Percentiles rank a stretch among this genome's conserved stretches.
Evolutionary conservation across 2,113 vertebrate species (phyloP).

Genomic region (Condylura cristata): DNA sequence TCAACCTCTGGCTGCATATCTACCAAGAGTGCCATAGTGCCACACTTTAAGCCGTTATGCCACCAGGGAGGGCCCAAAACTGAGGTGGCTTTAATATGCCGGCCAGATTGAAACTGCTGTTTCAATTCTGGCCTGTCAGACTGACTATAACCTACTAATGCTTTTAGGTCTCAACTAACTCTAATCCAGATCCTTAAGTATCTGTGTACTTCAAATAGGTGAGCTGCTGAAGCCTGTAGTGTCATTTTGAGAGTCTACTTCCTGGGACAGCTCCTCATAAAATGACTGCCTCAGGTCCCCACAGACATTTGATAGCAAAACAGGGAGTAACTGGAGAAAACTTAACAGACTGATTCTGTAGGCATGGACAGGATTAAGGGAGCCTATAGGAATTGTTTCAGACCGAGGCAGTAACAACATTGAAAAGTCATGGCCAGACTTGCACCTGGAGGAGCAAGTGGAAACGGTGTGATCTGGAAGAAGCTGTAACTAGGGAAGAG

Average conservation of each 20-base stretch:
- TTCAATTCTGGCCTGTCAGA: background rate
- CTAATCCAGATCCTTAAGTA: background rate
- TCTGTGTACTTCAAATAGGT: background rate
- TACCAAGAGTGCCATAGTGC: no score
- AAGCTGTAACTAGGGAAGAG: background rate
- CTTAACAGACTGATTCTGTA: background rate
- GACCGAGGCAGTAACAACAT: background rate
- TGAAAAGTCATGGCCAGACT: background rate
- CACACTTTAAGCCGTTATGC: no score
- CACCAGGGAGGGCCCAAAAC: no score
- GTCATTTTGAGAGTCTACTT: slow-evolving; percentile 31
- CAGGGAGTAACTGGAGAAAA: background rate
- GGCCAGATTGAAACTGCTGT: background rate
- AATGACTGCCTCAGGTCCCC: background rate
- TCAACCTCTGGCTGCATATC: no score
- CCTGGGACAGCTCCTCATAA: background rate
- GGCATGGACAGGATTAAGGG: background rate
- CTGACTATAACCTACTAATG: background rate
- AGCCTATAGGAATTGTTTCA: background rate
- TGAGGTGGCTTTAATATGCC: background rate
- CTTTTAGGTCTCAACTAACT: background rate
- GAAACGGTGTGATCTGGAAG: background rate
- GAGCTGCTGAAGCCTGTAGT: background rate
- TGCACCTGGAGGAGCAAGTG: background rate
- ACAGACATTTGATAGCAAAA: background rate